A percentile compares a stretch with the other conserved stretches of the same genome.
Evolutionary conservation across 2,113 vertebrate species (phyloP).

Genomic region (Heterochromis multidens): DNA sequence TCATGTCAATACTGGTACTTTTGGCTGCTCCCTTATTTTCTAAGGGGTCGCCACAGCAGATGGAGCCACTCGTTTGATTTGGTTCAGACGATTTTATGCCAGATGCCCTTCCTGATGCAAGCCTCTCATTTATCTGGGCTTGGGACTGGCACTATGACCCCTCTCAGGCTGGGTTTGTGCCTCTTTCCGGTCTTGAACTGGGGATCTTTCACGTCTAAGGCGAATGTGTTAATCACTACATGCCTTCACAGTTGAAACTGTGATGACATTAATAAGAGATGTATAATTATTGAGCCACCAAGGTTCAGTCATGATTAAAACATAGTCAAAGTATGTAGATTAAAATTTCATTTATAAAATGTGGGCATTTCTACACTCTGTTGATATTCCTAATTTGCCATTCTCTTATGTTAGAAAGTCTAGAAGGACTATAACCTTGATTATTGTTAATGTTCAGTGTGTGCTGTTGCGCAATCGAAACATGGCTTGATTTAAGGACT

Average conservation of each 20-base stretch:
- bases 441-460: not conserved
- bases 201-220: not conserved
- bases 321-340: not conserved
- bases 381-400: not conserved
- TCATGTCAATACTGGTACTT: not conserved
- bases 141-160: not conserved
- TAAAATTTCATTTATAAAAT: not conserved
- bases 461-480: not conserved
- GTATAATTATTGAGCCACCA: not conserved
- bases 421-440: not conserved
- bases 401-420: not conserved
- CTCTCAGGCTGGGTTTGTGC: not conserved
- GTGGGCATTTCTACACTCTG: not conserved
- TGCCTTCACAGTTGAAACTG: not conserved
- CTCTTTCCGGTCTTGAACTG: not conserved
- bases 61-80: not conserved
- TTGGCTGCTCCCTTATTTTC: not conserved
- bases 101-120: not conserved
- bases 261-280: not conserved
- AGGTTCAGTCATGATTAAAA: not conserved
- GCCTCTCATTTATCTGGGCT: not conserved
- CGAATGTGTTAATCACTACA: not conserved
- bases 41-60: not conserved
- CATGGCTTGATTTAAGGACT: not conserved
- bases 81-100: not conserved